phyloP scores from a whole-genome alignment of 2,888 invertebrate species.

The Sepiola atlantica region DNA sequence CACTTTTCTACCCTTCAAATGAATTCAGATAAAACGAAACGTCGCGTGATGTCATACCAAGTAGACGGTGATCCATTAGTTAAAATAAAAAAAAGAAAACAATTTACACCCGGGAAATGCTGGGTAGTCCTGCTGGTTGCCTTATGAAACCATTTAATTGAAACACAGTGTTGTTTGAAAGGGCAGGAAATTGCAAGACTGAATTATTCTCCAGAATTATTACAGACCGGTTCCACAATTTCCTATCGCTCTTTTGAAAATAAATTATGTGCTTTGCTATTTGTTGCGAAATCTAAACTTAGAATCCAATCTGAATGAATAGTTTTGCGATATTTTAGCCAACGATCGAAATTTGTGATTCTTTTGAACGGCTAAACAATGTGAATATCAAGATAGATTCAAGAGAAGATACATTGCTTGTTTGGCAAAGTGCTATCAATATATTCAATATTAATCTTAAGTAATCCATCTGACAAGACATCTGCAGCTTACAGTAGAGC shows the following conservation, averaged over 20 bases:
- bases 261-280: not conserved
- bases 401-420: not conserved
- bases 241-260: not conserved
- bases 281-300: too few species aligned
- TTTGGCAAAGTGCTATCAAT: not conserved
- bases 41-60: too few species aligned
- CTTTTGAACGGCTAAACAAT: not conserved
- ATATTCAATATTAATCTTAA: not conserved
- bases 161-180: not conserved
- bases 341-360: not conserved
- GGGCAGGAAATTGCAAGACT: not conserved
- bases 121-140: not conserved
- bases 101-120: not conserved
- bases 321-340: not conserved
- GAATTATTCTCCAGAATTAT: not conserved
- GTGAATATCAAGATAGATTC: not conserved
- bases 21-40: too few species aligned
- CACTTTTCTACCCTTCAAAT: too few species aligned
- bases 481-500: too few species aligned
- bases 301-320: not conserved
- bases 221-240: not conserved
- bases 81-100: too few species aligned
- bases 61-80: too few species aligned
- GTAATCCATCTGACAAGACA: too few species aligned
- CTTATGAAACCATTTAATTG: not conserved